Conservation (phyloP, 2,888 invertebrate genomes). For the Schizotus pectinicornis region DNA sequence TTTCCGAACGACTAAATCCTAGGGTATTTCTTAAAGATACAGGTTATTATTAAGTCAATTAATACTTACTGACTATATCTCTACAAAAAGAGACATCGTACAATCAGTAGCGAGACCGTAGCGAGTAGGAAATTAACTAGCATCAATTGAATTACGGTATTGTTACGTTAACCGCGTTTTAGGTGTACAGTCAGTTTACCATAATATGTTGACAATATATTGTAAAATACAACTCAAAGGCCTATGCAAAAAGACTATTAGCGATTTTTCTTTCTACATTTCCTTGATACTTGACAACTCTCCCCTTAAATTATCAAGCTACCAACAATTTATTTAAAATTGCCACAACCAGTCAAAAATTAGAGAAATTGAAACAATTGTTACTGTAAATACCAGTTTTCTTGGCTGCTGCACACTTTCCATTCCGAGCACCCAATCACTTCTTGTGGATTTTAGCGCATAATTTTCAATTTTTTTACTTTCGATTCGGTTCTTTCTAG, state of each 20-base stretch:
- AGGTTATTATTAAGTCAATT: conserved; percentile 50
- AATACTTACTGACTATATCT: conserved; percentile 31
- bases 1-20: conserved; percentile 1
- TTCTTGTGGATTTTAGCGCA: neutral
- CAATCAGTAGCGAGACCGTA: conserved; percentile 35
- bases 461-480: neutral
- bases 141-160: conserved; percentile 7
- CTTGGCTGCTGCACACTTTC: neutral
- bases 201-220: conserved; percentile 27
- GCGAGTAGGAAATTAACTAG: conserved; percentile 5
- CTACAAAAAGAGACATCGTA: conserved; percentile 34
- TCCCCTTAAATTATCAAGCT: neutral
- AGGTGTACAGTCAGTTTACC: neutral
- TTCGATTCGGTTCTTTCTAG: too few relatives aligned
- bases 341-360: neutral
- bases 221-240: conserved; percentile 23
- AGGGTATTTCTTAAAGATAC: conserved; percentile 35
- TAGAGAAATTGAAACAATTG: neutral
- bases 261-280: neutral
- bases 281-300: neutral
- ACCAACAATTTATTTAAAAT: neutral
- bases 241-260: conserved; percentile 27
- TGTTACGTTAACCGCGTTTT: neutral
- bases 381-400: neutral
- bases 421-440: neutral